Conservation (phyloP, 53 echinoderm and acorn worm species). For the Arbacia lixula region DNA sequence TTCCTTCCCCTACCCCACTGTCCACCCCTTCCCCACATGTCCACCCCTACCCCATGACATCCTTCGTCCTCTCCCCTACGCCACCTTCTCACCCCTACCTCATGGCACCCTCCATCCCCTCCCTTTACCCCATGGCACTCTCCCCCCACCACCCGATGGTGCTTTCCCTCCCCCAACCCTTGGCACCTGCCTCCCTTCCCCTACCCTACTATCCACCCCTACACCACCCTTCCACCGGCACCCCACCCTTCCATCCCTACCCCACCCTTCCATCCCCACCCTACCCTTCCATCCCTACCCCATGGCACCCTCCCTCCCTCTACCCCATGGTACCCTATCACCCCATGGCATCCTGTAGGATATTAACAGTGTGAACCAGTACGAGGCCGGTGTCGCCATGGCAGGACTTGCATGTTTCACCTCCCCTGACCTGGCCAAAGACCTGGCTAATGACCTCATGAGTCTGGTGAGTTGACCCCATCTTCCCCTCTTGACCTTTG, state of each 20-base stretch:
- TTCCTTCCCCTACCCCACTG: background rate
- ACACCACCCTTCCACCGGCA: background rate
- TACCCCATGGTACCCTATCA: conserved; percentile 7
- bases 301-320: conserved; percentile 10
- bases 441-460: conserved; percentile 99
- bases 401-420: conserved; percentile 99
- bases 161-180: background rate
- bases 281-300: background rate
- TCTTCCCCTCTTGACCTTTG: conserved; percentile 20
- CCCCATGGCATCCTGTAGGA: conserved; percentile 73
- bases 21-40: background rate
- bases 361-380: conserved; percentile 98
- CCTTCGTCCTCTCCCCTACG: background rate
- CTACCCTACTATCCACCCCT: background rate
- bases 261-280: conserved; percentile 18
- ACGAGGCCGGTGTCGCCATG: conserved; percentile 99
- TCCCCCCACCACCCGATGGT: background rate
- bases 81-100: background rate
- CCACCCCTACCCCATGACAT: conserved; percentile 11
- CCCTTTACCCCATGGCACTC: background rate
- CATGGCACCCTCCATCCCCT: background rate
- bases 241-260: background rate
- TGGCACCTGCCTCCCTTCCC: background rate
- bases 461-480: conserved; percentile 89
- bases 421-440: conserved; percentile 97